Evolutionary conservation across 2,797 vertebrate species (phyloP), one percentile per base, ranked within the genome.

Genomic region (Dermochelys coriacea): DNA sequence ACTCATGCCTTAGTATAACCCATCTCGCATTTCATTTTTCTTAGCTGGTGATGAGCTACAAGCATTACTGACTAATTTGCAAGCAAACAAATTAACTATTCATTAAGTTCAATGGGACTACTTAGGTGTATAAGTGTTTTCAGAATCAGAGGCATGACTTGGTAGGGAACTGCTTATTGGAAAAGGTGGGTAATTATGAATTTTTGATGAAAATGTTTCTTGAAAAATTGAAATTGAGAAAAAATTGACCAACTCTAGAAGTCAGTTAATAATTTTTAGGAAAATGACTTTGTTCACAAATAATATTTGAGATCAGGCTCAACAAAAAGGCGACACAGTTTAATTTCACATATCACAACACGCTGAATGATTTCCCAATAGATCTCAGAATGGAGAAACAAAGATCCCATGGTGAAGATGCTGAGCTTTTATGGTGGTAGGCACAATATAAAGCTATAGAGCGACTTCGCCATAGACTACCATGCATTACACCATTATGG

Each of bases 241-340:
- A 41, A 81, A 29, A 31, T 45, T 29, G 37, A 55, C 80, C 23
- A 81, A 25, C 54, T 80, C 91, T 51, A 85, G 29, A 31, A 52
- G 34, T 31, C 45, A 64, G 18, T 87, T n/a, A 84, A 37, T 59
- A 55, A 5, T 6, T 5, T 87, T 86, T 93, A 85, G 88, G 80
- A 55, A 7, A 4, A 61, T 4, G 14, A 14, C 52, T 87, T 68
- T 84, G 83, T 75, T 71, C 52, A 50, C 10, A 82, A 52, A 55
- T 41, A 75, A 49, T 0, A 1, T 45, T 6, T 68, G 29, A 85
- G 79, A 52, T 81, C 84, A 50, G 57, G 25, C 78, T 90, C 84
- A 86, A 85, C 54, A 64, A 88, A 91, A 77, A 68, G 83, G 52
- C 77, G 87, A 41, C 37, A 68, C 87, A 87, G 87, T 90, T 96